A percentile compares a stretch with the other conserved stretches of the same genome.
These are phyloP conservation scores for Peromyscus californicus DNA, from an alignment of 2,113 vertebrate genomes.

Conservation along the genomic window DNA sequence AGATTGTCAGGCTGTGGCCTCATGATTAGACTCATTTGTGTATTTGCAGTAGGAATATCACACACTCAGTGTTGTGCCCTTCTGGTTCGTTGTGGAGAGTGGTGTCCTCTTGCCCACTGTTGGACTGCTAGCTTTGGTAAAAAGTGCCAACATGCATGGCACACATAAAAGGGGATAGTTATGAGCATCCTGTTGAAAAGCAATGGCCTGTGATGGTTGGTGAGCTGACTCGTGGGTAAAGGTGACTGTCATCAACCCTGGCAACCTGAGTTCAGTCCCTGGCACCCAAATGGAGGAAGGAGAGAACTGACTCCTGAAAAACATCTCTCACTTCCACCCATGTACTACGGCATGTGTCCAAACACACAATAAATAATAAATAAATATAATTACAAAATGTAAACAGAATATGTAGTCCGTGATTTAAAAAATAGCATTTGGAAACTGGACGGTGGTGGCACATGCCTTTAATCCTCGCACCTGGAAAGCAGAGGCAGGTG, in stretches of 20 bases:
- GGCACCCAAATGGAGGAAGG: background rate
- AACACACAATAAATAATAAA: background rate
- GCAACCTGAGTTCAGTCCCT: background rate
- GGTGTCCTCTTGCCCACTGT: background rate
- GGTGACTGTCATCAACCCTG: background rate
- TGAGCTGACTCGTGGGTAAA: background rate
- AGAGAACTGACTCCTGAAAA: background rate
- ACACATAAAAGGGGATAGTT: background rate
- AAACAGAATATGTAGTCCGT: background rate
- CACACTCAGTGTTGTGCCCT: background rate
- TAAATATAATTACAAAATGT: background rate
- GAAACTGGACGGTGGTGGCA: background rate
- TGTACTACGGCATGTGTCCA: background rate
- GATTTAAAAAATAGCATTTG: slow-evolving; percentile 22
- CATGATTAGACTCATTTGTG: background rate
- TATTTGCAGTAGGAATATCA: background rate
- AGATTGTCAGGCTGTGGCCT: background rate
- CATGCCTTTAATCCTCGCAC: background rate
- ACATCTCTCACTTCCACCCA: background rate
- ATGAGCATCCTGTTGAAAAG: background rate
- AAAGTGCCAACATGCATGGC: background rate
- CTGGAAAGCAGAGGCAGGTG: background rate
- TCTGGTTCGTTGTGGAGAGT: background rate
- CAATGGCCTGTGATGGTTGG: background rate
- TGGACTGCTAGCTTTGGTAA: slow-evolving; percentile 1